Base-by-base conservation (phyloP, 2,797 vertebrate genomes). In the Urosaurus nigricauda region DNA sequence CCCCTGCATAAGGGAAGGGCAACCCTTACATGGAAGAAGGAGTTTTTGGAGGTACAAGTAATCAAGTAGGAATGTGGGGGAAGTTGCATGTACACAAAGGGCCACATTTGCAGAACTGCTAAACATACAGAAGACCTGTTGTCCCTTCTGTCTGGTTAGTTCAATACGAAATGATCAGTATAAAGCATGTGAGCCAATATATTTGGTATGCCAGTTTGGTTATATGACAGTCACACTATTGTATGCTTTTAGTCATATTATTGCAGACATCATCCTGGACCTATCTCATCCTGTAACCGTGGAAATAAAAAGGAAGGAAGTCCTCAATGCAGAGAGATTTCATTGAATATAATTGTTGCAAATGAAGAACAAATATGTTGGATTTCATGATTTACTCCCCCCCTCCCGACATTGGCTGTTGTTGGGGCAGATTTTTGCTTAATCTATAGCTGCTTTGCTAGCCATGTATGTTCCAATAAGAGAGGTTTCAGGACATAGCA, bases 361-460 rank as follows among this genome's bases (percentile, higher is more conserved):
- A 90, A 79, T 84, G 29, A 13, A 5, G 0, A 65, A 85, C 43
- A 91, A 51, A 79, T 56, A 0, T 74, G 87, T 89, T 91, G 37
- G 47, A 51, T 51, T 51, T 8, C n/a, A 60, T 13, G 29, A 87
- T 19, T 40, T 90, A n/a, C 16, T 71, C 19, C 12, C 8, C 1
- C 11, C 86, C 93, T 84, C 93, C 7, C 91, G 74, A 89, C 56
- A 60, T 83, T 79, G 83, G 32, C n/a, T 1, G 60, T 9, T 51
- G 91, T 92, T 91, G 75, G 56, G 83, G 60, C 86, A 71, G 26
- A 29, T 32, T 37, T 47, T 0, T 53, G 40, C 82, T 40, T 63
- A 1, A 74, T 92, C 84, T 40, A n/a, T 75, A 9, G 37, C 47
- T 56, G 16, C 40, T 51, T 51, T 51, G 47, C 11, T 51, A 1